phyloP scores from a whole-genome alignment of 1,140 invertebrate species.

The Coenobita brevimanus region DNA sequence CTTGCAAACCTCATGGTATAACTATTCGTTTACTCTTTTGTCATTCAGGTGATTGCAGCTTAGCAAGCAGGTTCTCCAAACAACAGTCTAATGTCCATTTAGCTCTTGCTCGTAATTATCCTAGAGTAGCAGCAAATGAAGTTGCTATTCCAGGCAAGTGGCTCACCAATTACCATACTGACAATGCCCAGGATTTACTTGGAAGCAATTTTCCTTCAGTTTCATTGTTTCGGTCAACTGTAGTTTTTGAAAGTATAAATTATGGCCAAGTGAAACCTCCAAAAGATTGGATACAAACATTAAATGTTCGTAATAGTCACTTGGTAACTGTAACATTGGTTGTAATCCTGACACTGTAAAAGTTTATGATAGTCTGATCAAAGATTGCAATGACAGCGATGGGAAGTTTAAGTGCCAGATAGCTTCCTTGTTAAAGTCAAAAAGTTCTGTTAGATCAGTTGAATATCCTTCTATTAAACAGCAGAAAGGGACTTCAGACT shows the following conservation, averaged over 20 bases:
- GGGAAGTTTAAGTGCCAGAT: slow-evolving; percentile 3
- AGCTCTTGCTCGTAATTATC: neutral
- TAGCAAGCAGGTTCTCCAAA: no score
- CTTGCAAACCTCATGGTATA: no score
- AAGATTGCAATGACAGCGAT: neutral
- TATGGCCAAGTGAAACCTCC: slow-evolving; percentile 3
- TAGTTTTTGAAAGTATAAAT: slow-evolving; percentile 2
- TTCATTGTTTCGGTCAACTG: slow-evolving; percentile 1
- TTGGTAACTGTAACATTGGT: slow-evolving; percentile 4
- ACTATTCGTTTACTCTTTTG: no score
- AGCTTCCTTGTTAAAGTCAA: neutral
- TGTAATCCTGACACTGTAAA: neutral
- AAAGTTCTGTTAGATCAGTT: neutral
- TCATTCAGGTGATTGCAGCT: no score
- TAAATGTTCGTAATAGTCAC: neutral
- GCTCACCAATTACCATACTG: neutral
- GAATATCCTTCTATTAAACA: neutral
- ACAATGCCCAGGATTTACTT: slow-evolving; percentile 19
- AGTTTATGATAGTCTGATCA: slow-evolving; percentile 16
- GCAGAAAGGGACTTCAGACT: neutral
- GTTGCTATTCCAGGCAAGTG: neutral
- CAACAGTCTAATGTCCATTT: slow-evolving; percentile 6
- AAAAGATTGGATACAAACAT: neutral
- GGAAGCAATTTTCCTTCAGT: neutral
- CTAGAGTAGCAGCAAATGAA: neutral